phyloP scores from a whole-genome alignment of 2,888 invertebrate genomes.

The Saturnia japonica region DNA sequence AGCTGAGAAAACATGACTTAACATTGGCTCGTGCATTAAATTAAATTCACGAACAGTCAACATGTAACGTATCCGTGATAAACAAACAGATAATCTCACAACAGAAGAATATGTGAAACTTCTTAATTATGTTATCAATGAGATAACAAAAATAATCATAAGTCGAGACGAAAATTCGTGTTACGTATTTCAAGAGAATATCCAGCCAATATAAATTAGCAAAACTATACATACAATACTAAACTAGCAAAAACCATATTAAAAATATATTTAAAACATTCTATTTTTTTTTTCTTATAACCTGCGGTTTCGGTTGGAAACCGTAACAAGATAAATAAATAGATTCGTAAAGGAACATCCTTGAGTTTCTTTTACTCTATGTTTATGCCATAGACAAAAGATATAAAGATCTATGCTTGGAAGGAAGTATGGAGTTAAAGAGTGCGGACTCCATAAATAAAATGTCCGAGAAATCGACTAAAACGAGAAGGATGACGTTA shows the following conservation, averaged over 20 bases:
- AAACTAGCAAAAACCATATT: background rate
- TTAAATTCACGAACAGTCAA: no score
- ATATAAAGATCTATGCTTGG: slow-evolving; percentile 21
- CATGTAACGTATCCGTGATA: background rate
- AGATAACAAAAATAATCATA: background rate
- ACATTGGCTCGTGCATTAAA: no score
- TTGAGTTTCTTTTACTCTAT: slow-evolving; percentile 20
- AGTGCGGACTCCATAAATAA: background rate
- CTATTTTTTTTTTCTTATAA: background rate
- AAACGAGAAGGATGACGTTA: background rate
- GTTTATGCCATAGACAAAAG: slow-evolving; percentile 21
- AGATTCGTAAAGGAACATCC: slow-evolving; percentile 14
- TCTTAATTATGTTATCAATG: background rate
- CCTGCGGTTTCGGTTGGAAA: background rate
- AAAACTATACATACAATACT: slow-evolving; percentile 31
- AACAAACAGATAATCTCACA: background rate
- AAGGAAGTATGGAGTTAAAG: background rate
- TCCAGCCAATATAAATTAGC: slow-evolving; percentile 26
- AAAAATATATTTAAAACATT: background rate
- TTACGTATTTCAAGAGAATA: background rate
- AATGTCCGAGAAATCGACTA: background rate
- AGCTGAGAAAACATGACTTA: no score
- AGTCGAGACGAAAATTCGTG: background rate
- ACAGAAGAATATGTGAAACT: background rate
- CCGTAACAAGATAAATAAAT: slow-evolving; percentile 4